phyloP scores from a whole-genome alignment of 2,888 invertebrate genomes.

The Trichogramma evanescens region DNA sequence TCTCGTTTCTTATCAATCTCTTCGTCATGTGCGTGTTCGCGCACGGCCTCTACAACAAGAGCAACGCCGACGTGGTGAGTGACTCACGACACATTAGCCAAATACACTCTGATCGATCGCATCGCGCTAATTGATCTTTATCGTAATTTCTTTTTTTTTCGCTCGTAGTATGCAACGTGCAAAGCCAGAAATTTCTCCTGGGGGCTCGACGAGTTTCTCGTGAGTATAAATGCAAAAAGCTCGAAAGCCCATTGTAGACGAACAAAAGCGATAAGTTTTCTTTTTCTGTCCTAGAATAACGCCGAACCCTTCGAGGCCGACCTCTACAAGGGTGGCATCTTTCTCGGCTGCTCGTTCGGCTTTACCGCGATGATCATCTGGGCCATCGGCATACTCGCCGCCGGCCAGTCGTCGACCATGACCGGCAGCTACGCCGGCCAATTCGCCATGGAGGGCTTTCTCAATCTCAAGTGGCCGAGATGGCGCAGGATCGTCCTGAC shows the following conservation, averaged over 20 bases:
- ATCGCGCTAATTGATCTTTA: not conserved
- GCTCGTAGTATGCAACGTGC: constrained; percentile 35
- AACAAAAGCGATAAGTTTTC: constrained; percentile 36
- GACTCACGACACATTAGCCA: not conserved
- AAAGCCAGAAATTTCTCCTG: constrained; percentile 29
- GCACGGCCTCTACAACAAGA: constrained; percentile 67
- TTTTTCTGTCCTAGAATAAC: constrained; percentile 48
- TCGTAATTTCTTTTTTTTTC: not conserved
- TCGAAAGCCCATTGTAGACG: not conserved
- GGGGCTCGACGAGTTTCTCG: constrained; percentile 45
- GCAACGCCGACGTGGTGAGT: constrained; percentile 63
- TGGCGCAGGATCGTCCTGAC: constrained; percentile 83
- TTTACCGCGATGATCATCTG: constrained; percentile 73
- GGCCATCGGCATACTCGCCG: constrained; percentile 74
- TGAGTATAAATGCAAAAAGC: constrained; percentile 37
- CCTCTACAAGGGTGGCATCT: constrained; percentile 67
- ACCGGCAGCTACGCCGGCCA: constrained; percentile 76
- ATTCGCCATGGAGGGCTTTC: constrained; percentile 82
- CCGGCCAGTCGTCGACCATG: constrained; percentile 79
- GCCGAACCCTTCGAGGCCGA: constrained; percentile 55
- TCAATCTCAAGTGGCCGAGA: constrained; percentile 75
- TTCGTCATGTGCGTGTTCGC: constrained; percentile 86
- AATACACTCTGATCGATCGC: not conserved
- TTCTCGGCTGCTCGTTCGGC: constrained; percentile 71
- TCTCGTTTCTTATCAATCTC: constrained; percentile 80